Evolutionary conservation across 2,113 vertebrate species (phyloP), one percentile per base, ranked within the genome.

Genomic region (Microcebus ravelobensis): DNA sequence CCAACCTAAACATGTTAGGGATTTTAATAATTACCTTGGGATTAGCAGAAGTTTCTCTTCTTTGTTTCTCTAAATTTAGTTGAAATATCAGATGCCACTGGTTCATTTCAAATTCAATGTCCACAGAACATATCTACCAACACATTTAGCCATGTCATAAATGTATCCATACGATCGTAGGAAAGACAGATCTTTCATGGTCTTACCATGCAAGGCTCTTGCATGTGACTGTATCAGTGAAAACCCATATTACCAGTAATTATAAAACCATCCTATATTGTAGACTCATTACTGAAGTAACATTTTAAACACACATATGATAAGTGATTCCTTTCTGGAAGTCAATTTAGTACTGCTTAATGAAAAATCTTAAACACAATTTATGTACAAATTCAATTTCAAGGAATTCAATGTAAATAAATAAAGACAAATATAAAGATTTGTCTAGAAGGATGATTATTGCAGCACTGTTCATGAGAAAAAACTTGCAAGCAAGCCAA

Each of bases 11-110:
- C 59, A 88, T 91, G 74, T 67, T 73, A 92, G 36, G 31, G 39
- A 94, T 94, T 94, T 90, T 96, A 96, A 90, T 90, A 92, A 95
- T 94, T 92, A 59, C 52, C 39, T 84, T 91, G 25, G 25, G 20
- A 82, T 39, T n/a, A 48, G 8, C 17, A 77, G 25, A 90, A 57
- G 39, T 15, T 63, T 82, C 8, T 21, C 17, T 77, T 90, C 50
- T 52, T 77, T 92, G 2, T 82, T 81, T 79, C 50, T 71, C 27
- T 65, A 36, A 93, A 91, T 91, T 93, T 81, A 86, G 23, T 91
- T 91, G 57, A 88, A 96, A 45, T 81, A 81, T 73, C 57, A 68
- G 18, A 71, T 74, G 34, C 4, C 77, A 77, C 34, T 39, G 0
- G 6, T 67, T 94, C 23, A 91, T 67, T 96, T 95, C 13, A 90